phyloP scores from a whole-genome alignment of 2,888 invertebrate genomes.

The Blastobasis lacticolella region DNA sequence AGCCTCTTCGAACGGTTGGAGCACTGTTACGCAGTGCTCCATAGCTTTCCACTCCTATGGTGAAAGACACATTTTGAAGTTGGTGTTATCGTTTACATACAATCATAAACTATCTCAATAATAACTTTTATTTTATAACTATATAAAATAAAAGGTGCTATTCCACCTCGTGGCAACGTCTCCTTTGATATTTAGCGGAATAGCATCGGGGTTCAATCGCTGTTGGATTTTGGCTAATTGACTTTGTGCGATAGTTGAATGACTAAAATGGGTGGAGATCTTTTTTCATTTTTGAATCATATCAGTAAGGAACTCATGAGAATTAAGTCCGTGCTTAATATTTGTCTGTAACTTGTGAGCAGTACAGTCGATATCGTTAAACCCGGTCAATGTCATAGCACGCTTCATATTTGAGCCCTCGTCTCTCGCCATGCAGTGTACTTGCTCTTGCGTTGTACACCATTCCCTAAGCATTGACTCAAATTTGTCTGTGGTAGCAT shows the following conservation, averaged over 20 bases:
- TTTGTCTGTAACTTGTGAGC: not conserved
- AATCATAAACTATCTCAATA: not conserved
- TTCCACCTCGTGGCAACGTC: not conserved
- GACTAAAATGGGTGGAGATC: not conserved
- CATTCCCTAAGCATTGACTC: slow-evolving; percentile 13
- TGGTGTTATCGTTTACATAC: not conserved
- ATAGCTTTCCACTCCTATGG: not conserved
- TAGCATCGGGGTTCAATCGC: not conserved
- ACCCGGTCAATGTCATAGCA: not conserved
- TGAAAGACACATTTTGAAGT: not conserved
- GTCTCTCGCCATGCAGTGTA: slow-evolving; percentile 16
- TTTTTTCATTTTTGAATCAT: not conserved
- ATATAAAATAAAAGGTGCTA: not conserved
- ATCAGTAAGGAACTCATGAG: not conserved
- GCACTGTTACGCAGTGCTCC: not conserved
- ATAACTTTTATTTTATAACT: not conserved
- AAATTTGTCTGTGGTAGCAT: slow-evolving; percentile 11
- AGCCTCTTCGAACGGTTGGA: not conserved
- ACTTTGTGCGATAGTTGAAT: no score
- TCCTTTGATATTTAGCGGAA: not conserved
- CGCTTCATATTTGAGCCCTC: slow-evolving; percentile 16
- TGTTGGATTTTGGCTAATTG: not conserved
- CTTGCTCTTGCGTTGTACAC: slow-evolving; percentile 11
- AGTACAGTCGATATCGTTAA: not conserved
- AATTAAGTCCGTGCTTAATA: not conserved